phyloP scores from a whole-genome alignment of 2,888 invertebrate genomes.

The Thyatira batis region DNA sequence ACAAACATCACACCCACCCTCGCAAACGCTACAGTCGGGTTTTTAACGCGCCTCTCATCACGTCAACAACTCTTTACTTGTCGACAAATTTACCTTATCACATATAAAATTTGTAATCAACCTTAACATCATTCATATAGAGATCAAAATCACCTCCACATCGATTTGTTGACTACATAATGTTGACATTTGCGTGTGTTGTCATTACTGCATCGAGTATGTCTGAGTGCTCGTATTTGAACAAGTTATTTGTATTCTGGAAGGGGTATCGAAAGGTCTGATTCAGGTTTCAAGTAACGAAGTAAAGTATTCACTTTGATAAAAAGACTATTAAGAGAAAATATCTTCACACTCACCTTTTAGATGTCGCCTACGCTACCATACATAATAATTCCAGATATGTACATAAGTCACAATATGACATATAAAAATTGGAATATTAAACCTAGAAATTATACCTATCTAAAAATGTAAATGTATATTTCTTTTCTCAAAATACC shows the following conservation, averaged over 20 bases:
- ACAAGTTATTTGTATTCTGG: slow-evolving; percentile 8
- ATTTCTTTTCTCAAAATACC: no score
- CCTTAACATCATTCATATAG: slow-evolving; percentile 19
- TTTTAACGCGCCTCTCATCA: slow-evolving; percentile 40
- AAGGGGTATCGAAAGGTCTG: slow-evolving; percentile 25
- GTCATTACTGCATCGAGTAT: slow-evolving; percentile 35
- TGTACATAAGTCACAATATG: no score
- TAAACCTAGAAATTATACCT: no score
- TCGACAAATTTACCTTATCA: slow-evolving; percentile 26
- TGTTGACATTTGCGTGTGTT: slow-evolving; percentile 21
- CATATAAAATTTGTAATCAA: slow-evolving; percentile 2
- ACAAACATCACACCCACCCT: slow-evolving; percentile 42
- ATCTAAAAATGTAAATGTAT: no score
- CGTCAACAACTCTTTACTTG: slow-evolving; percentile 40
- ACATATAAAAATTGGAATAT: no score
- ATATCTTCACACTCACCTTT: slow-evolving; percentile 4
- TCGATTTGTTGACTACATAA: slow-evolving; percentile 14
- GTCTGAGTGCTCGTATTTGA: slow-evolving; percentile 41
- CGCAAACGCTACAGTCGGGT: slow-evolving; percentile 32
- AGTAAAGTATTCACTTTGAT: slow-evolving; percentile 30
- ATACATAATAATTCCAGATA: no score
- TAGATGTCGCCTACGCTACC: no score
- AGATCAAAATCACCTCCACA: slow-evolving; percentile 16
- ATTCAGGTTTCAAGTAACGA: slow-evolving; percentile 32
- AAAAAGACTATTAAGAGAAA: slow-evolving; percentile 36